Conservation (phyloP, 2,888 invertebrate species). For the Phortica magna region DNA sequence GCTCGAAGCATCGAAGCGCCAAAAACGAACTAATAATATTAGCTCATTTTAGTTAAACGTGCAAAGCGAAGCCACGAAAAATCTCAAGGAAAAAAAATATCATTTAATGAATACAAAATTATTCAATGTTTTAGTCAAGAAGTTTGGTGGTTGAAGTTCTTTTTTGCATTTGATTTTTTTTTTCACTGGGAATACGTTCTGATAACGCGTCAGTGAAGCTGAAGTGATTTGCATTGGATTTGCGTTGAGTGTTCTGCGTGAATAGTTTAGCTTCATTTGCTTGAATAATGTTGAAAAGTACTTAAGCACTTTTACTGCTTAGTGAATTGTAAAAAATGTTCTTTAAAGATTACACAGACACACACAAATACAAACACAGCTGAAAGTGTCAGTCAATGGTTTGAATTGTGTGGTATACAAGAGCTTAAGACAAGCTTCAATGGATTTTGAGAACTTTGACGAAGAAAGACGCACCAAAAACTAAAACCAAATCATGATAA, state of each 20-base stretch:
- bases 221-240: conserved; percentile 10
- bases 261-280: neutral
- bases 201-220: neutral
- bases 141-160: too few relatives aligned
- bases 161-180: too few relatives aligned
- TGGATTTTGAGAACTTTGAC: too few relatives aligned
- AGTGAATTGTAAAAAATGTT: neutral
- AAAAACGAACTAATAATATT: neutral
- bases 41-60: neutral
- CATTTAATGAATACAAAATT: neutral
- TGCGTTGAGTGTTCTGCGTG: neutral
- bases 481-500: too few relatives aligned
- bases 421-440: too few relatives aligned
- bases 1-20: neutral
- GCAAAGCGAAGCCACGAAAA: neutral
- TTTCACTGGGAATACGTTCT: neutral
- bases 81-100: neutral
- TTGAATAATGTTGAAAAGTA: conserved; percentile 6
- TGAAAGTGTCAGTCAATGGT: too few relatives aligned
- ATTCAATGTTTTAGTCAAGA: neutral
- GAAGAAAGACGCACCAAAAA: too few relatives aligned
- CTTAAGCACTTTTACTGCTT: neutral
- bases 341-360: too few relatives aligned
- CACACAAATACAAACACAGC: too few relatives aligned
- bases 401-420: too few relatives aligned